Base-by-base conservation (phyloP, 2,797 vertebrate species). In the Mormyrus hasselquistii region DNA sequence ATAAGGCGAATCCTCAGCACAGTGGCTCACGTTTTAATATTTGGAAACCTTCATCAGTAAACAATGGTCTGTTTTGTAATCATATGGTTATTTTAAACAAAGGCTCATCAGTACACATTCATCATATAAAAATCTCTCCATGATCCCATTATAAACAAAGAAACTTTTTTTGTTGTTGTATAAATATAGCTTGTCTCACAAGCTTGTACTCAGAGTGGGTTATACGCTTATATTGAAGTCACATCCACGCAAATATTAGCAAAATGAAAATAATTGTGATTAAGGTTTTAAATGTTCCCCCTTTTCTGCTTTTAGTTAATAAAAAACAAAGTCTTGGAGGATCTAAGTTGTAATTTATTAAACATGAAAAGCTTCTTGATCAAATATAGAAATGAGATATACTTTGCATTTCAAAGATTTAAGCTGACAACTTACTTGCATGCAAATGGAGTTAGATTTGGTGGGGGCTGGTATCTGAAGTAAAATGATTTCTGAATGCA, bases 401-500 rank as follows among this genome's bases (percentile, higher is more conserved):
- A 97, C 97, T 98, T 97, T 98, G 97, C 96, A 97, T 97, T 98
- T 98, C 97, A 97, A 98, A 98, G 97, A 96, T 97, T 97, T 97
- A 97, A 97, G 96, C 95, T 97, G 97, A 97, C 96, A 95, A 96
- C 96, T 96, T 95, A 96, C 96, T 97, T 95, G 96, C 97, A 98
- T 98, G 97, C 96, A 97, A 98, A 98, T 97, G 96, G 97, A 96
- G 95, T 94, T 93, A 93, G 95, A 94, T 96, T 96, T 96, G 96
- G 96, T 96, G 52, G 65, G 25, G 57, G 83, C 96, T 96, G 96
- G 96, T 96, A 96, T 96, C 96, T 96, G 96, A 96, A 97, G 96
- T 96, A 95, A 96, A 96, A 96, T 96, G 95, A 97, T 96, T 97
- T 95, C 95, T 96, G 96, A 97, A 96, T 96, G 95, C 96, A 96